Evolutionary conservation across 2,888 invertebrate genomes (phyloP).

Genomic region (Eurytoma adleriae): DNA sequence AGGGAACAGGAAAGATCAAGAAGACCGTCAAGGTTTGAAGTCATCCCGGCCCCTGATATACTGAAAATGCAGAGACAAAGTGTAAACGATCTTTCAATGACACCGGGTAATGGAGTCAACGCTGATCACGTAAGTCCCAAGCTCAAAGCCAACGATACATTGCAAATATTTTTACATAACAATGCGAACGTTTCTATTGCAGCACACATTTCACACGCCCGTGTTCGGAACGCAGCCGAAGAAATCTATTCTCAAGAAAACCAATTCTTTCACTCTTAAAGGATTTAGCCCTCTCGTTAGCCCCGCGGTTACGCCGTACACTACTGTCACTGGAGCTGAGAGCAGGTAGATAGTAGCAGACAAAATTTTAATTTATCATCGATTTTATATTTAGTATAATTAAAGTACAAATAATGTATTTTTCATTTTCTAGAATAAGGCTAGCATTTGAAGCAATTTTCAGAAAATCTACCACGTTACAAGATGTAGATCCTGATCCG

Average conservation of each 20-base stretch:
- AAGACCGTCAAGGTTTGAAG: slow-evolving; percentile 87
- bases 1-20: slow-evolving; percentile 79
- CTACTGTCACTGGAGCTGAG: slow-evolving; percentile 93
- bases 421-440: slow-evolving; percentile 81
- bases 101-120: slow-evolving; percentile 74
- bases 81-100: slow-evolving; percentile 77
- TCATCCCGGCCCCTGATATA: slow-evolving; percentile 89
- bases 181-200: slow-evolving; percentile 41
- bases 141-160: slow-evolving; percentile 22
- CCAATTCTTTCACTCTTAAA: slow-evolving; percentile 89
- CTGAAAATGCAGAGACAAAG: slow-evolving; percentile 80
- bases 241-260: slow-evolving; percentile 96
- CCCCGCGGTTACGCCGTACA: slow-evolving; percentile 80
- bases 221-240: slow-evolving; percentile 80
- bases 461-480: slow-evolving; percentile 89
- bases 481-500: slow-evolving; percentile 87
- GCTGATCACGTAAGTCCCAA: slow-evolving; percentile 66
- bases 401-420: neutral
- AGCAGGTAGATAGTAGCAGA: slow-evolving; percentile 78
- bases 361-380: slow-evolving; percentile 15
- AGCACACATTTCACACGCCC: slow-evolving; percentile 77
- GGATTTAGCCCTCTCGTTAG: slow-evolving; percentile 80
- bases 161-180: neutral
- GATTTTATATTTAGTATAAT: neutral
- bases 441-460: slow-evolving; percentile 95